Evolutionary conservation across 35 echinoderm and acorn worm species (phyloP), one percentile per base, ranked within the genome.

Genomic region (Nesometra sesokonis): DNA sequence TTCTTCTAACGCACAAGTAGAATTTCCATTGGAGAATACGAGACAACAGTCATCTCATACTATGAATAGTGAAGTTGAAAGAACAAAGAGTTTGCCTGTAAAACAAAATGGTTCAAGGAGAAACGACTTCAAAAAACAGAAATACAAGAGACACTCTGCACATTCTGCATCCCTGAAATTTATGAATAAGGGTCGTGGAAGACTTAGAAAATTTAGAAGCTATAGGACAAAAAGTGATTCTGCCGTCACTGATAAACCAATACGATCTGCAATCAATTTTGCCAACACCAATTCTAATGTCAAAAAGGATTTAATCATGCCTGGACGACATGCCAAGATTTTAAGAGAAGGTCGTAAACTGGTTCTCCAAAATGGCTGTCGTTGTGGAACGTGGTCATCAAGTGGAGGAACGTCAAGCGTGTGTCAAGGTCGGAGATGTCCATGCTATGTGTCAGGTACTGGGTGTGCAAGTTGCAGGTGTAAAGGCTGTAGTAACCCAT

Each of bases 401-500:
- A 36, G 46, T 13, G 90, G 93, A 17, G 96, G 96, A 13, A 88
- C 87, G 35, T 84, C 52, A 67, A 67, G 84, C 47, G 91, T 93
- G 0, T 99, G 96, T 78, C 46, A 85, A 32, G 90, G 92, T 0
- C 84, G 87, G 23, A 82, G 96, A 37, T 99, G 96, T 79, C 93
- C 96, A 17, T 99, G 96, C 80, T 94, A 87, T 78, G 85, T 94
- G 77, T 33, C 76, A 27, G 90, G 90, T 32, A 92, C 91, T 77
- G 76, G 78, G 0, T 99, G 96, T 88, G 35, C 13, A 0, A 90
- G 85, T 38, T 99, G 96, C 76, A 85, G 86, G 30, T 99, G 96
- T 79, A 99, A 52, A 78, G 90, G 96, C 13, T 99, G 96, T 35
- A 78, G 87, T 27, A 99, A 99, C 78, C 96, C 96, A 15, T 57